Evolutionary conservation across 2,113 vertebrate genomes (phyloP).

Genomic region (Ictidomys tridecemlineatus): DNA sequence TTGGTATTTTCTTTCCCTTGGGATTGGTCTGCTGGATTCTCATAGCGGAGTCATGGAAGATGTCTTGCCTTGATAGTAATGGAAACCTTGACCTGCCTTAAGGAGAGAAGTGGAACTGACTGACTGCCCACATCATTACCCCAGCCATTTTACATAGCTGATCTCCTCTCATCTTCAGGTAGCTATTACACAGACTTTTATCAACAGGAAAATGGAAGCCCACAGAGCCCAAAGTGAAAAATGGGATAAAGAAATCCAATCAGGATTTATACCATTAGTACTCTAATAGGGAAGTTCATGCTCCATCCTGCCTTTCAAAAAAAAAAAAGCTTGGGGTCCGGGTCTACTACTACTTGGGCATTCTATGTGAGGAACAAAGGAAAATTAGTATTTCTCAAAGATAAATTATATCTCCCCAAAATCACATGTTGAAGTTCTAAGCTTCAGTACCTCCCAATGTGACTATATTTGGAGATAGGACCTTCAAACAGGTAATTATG

Average conservation of each 20-base stretch:
- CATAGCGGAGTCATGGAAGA: not conserved
- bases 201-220: not conserved
- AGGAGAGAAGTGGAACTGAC: not conserved
- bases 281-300: not conserved
- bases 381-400: not conserved
- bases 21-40: not conserved
- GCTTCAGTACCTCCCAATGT: not conserved
- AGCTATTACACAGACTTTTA: not conserved
- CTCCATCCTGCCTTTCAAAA: not conserved
- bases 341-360: not conserved
- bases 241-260: not conserved
- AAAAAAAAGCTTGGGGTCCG: not conserved
- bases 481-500: not conserved
- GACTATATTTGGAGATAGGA: not conserved
- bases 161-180: not conserved
- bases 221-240: not conserved
- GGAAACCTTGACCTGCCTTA: not conserved
- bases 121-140: not conserved
- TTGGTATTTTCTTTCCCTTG: not conserved
- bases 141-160: not conserved
- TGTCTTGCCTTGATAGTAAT: not conserved
- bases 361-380: slow-evolving; percentile 28
- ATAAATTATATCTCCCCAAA: not conserved
- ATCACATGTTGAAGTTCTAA: not conserved
- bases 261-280: not conserved